Base-by-base conservation (phyloP, 1,140 invertebrate genomes). In the Sycobia sp. region DNA sequence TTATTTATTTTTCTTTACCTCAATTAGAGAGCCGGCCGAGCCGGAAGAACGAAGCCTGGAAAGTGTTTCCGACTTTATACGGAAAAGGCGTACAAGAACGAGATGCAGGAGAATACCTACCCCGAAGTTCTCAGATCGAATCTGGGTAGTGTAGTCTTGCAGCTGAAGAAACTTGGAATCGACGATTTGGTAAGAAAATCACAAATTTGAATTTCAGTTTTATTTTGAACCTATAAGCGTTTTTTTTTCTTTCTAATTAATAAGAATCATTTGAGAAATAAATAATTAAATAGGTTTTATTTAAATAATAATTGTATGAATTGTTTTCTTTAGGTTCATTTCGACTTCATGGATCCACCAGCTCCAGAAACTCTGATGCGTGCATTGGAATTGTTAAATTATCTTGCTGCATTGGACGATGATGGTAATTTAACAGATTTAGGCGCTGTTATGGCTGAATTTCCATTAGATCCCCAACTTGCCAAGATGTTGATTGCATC, bases 301-400 rank as follows among this genome's bases (percentile, higher is more conserved):
- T 47, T 14, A 9, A 32, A 11, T 53, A 1, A n/a, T 23, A 1
- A 41, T 38, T 32, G 29, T 11, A 7, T 7, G 11, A 32, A 32
- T 32, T 32, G 11, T 32, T 32, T 11, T 47, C 39, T 68, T 20
- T 50, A 80, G 78, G 78, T 99, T 34, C 97, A 99, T 81, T 99
- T 99, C 83, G 97, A 99, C 83, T 99, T 99, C 80, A 99, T 99
- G 97, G 97, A 99, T 85, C 97, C 97, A 16, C 97, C 97, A 22
- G 98, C 98, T n/a, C 98, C 98, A 0, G 97, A 99, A 86, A 99
- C 98, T 0, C 83, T 99, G n/a, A 99, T 99, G 97, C 84, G 97
- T 77, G 97, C 98, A 2, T 79, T 99, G 55, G 98, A 99, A 84
- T 83, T 99, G 53, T 84, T 99, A 10, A 99, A 99, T 84, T 99